A percentile compares a stretch with the other conserved stretches of the same genome.
Conservation (phyloP, 2,113 vertebrate species). For the Lagopus muta region DNA sequence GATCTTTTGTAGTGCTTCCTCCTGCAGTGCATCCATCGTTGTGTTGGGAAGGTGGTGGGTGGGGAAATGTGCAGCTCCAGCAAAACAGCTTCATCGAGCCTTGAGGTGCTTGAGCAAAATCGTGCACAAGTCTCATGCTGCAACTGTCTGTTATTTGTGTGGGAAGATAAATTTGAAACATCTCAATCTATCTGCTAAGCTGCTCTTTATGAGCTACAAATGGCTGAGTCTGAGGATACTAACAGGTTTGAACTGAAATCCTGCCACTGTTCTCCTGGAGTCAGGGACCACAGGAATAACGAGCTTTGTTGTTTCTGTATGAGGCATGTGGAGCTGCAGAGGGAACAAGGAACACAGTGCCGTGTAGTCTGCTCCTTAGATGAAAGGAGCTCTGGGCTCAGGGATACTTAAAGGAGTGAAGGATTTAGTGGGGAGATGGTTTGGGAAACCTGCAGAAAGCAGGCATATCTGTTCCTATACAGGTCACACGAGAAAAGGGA, state of each 20-base stretch:
- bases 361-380: background rate
- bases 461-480: background rate
- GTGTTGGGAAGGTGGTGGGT: background rate
- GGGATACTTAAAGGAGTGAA: background rate
- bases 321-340: background rate
- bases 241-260: background rate
- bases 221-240: background rate
- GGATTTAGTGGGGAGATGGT: background rate
- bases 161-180: constrained; percentile 28
- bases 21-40: background rate
- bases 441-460: constrained; percentile 17
- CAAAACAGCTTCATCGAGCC: background rate
- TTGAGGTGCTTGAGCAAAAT: background rate
- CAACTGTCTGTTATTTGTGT: background rate
- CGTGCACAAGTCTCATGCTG: background rate
- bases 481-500: background rate
- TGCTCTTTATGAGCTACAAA: constrained; percentile 35
- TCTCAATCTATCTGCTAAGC: constrained; percentile 17
- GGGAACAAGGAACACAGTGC: background rate
- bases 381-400: constrained; percentile 4
- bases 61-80: background rate
- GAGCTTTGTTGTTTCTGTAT: background rate
- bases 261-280: background rate
- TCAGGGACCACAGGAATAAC: background rate
- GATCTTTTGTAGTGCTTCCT: background rate